Base-by-base conservation (phyloP, 2,113 vertebrate species). In the Talpa occidentalis region DNA sequence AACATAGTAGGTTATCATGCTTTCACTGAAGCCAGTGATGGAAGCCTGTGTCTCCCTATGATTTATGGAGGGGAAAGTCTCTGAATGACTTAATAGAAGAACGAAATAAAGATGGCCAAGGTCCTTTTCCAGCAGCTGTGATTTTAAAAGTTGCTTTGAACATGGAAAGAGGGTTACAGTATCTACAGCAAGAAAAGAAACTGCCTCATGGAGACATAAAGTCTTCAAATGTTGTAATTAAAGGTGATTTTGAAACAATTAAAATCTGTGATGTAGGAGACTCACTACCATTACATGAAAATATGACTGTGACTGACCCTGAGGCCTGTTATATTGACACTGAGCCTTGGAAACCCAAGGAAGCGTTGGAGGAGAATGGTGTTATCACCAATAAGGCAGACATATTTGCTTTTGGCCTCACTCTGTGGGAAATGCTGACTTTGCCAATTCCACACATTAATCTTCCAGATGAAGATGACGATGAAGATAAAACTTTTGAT, bases 391-490 rank as follows among this genome's bases (percentile, higher is more conserved):
- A 99, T 97, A 99, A 99, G 97, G 98, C 99, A 0, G 99, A 99
- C 95, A 98, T 99, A 96, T 99, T 99, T 73, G 98, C 99, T 5
- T 99, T 98, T 37, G 99, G 99, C n/a, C 98, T 99, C 95, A 99
- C 99, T 0, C 97, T 99, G 69, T 99, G 99, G 99, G 99, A 99
- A 96, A 99, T 99, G 99, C 99, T 99, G 99, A 99, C 99, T 0
- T 98, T 99, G 87, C 98, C 98, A 0, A 98, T 99, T 96, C 99
- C 99, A 83, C 99, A 99, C 42, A 42, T 99, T 95, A 98, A 98
- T 94, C 96, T 99, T 93, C 94, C 97, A 69, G 98, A 98, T 2
- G 95, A 97, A 0, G 93, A 80, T 1, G 97, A 97, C 0, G 98
- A 98, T 0, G 98, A 98, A 96, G 98, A 98, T 17, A 96, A 98